Evolutionary conservation across 2,797 vertebrate genomes (phyloP), one percentile per base, ranked within the genome.

Genomic region (Phaenicophaeus curvirostris): DNA sequence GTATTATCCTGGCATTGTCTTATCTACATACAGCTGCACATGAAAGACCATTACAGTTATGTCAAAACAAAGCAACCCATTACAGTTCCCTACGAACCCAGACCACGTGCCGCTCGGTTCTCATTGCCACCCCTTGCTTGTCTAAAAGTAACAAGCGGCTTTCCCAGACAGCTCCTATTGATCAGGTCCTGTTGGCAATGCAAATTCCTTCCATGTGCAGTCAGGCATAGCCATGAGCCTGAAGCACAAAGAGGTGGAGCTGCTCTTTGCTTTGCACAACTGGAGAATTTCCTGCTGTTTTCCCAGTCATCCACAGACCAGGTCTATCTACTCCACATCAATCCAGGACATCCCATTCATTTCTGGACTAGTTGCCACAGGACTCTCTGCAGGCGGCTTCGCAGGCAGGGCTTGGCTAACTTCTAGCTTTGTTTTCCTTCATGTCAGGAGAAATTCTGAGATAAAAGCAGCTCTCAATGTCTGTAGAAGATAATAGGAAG

Each of bases 21-120:
- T 96, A 95, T 96, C 96, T 96, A 95, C 96, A 96, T 96, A 96
- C 96, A 96, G 96, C 96, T 96, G 96, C 95, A 89, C 95, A 93
- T 94, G 94, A 95, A 94, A 93, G 92, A 35, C 89, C 90, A 89
- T 90, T 94, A 92, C 93, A 96, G 95, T 92, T 95, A 84, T 94
- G 91, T 89, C 95, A 89, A 95, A 96, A 96, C 96, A 96, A 96
- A 96, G 94, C 94, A 88, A 69, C 66, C 87, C 89, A 90, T 92
- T 95, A 62, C 81, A 69, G 92, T 85, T 94, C 95, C 94, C 93
- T 82, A 35, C 3, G 15, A 83, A 94, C 73, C 75, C 92, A 83
- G 89, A 93, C 93, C 94, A 82, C 61, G 81, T 80, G 93, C 94
- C 86, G 50, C 80, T 35, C 17, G 0, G 65, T 58, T 92, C 94